phyloP scores from a whole-genome alignment of 23 tunicate genomes.

The Trididemnum nubilum region DNA sequence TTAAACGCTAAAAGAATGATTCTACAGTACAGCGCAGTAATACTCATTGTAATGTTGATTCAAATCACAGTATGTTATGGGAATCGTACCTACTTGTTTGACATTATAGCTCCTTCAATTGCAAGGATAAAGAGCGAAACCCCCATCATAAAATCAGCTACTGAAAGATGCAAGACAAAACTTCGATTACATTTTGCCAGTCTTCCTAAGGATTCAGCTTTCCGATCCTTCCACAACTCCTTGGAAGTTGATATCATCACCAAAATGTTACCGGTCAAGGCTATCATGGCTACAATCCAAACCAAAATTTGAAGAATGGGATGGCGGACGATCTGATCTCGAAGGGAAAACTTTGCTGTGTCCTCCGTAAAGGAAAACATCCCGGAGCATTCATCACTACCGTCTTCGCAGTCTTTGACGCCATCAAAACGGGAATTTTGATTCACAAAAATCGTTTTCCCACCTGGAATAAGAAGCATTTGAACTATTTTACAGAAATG shows the following conservation, averaged over 20 bases:
- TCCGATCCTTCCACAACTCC: constrained; percentile 70
- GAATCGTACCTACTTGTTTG: constrained; percentile 47
- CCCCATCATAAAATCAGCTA: constrained; percentile 92
- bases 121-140: constrained; percentile 56
- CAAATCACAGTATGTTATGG: no score
- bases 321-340: constrained; percentile 54
- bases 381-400: constrained; percentile 79
- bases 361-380: constrained; percentile 3
- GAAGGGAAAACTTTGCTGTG: background rate
- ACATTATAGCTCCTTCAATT: constrained; percentile 15
- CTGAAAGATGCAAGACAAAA: constrained; percentile 66
- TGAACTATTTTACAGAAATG: background rate
- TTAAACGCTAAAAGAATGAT: no score
- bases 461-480: constrained; percentile 34
- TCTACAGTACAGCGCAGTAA: no score
- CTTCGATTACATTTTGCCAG: constrained; percentile 87
- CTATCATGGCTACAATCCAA: constrained; percentile 55
- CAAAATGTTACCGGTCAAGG: constrained; percentile 63
- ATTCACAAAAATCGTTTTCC: constrained; percentile 37
- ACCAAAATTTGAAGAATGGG: constrained; percentile 41
- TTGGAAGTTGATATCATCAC: constrained; percentile 50
- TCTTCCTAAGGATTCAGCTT: constrained; percentile 50
- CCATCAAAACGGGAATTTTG: constrained; percentile 42
- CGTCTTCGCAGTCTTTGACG: constrained; percentile 47
- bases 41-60: no score